Evolutionary conservation across 2,888 invertebrate genomes (phyloP), one percentile per base, ranked within the genome.

Genomic region (Gastracanthus pulcherrimus): DNA sequence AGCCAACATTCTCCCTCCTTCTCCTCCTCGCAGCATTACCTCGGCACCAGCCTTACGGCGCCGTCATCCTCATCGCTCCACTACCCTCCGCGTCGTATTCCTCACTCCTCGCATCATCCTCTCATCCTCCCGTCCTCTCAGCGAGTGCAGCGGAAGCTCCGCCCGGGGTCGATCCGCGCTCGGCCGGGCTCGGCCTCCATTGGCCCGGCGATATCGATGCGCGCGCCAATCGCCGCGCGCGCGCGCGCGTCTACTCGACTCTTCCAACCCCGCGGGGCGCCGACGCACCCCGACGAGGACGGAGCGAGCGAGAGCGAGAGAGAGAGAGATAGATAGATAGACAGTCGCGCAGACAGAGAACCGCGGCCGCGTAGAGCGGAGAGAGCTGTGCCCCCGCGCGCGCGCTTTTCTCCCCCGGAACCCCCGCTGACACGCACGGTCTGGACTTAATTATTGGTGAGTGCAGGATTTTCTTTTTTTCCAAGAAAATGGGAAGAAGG

Each of bases 191-290:
- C 67, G 67, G 64, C 62, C 31, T n/a, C 31, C 55, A 81, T 83
- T 81, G 78, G 81, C 71, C 79, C 85, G 87, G 84, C 87, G 88
- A 88, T 90, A 90, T 95, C 92, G 95, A 94, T 89, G 94, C 94
- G 89, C 72, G 48, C 80, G 66, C 84, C 83, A 77, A 83, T 78
- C 69, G 82, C 93, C 92, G 88, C 93, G 92, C 89, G 93, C 93
- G 92, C 84, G 80, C 76, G 76, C 82, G 85, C 86, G 90, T 60
- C 34, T 69, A 55, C 64, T 66, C 71, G 34, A 69, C 69, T 70
- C 34, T 83, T 78, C 72, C 67, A 16, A 34, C 9, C 1, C 74
- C n/a, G 23, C 75, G 74, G 1, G 58, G 58, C 31, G 34, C 26
- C 13, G 70, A 7, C n/a, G 60, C 80, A n/a, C n/a, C n/a, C n/a